Evolutionary conservation across 2,113 vertebrate genomes (phyloP).

Genomic region (Nothobranchius kuhntae): DNA sequence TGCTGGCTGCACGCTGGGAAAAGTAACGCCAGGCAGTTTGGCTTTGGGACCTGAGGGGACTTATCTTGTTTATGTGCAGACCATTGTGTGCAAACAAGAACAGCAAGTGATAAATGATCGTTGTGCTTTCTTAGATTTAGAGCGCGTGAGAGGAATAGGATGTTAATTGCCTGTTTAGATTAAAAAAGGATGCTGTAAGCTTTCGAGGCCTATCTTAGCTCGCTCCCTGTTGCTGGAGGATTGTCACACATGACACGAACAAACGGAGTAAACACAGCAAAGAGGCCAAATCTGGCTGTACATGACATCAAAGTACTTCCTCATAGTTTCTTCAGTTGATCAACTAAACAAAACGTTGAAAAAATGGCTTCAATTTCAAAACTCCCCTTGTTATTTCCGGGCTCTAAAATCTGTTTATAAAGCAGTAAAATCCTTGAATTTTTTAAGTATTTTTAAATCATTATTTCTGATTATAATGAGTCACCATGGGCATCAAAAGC

Average conservation of each 20-base stretch:
- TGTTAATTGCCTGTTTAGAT: conserved; percentile 14
- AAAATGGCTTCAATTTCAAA: too few species aligned
- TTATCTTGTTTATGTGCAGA: conserved; percentile 2
- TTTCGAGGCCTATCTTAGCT: not conserved
- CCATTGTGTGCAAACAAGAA: conserved; percentile 10
- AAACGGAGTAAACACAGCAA: not conserved
- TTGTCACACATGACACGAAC: not conserved
- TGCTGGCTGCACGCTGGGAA: not conserved
- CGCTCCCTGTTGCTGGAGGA: not conserved
- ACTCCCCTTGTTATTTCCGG: too few species aligned
- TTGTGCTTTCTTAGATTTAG: not conserved
- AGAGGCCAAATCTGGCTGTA: not conserved
- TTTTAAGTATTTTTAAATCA: too few species aligned
- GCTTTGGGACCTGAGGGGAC: not conserved
- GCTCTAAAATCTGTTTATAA: too few species aligned
- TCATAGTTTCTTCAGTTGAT: too few species aligned
- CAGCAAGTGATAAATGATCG: conserved; percentile 5
- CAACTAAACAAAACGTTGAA: too few species aligned
- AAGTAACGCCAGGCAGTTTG: not conserved
- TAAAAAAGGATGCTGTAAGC: not conserved
- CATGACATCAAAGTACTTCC: not conserved
- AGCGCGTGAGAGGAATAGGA: not conserved
- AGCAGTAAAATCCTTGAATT: too few species aligned
- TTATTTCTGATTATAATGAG: too few species aligned
- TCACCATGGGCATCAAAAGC: too few species aligned